Percentiles rank a stretch among this genome's conserved stretches.
These are phyloP conservation scores for Sphenodon punctatus DNA, from an alignment of 2,797 vertebrate species.

Conservation along the genomic window DNA sequence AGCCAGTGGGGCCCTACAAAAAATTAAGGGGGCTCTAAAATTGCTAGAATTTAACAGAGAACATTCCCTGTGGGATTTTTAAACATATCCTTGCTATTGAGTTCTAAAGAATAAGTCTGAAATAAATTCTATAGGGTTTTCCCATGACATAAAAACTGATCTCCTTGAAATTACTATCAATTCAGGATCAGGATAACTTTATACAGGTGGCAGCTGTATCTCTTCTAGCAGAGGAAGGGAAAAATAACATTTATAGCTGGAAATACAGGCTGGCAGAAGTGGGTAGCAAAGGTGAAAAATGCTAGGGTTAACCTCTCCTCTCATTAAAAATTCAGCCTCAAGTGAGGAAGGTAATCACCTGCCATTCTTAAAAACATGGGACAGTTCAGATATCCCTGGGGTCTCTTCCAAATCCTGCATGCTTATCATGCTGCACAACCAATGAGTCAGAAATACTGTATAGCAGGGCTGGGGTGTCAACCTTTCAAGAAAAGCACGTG, in stretches of 20 bases:
- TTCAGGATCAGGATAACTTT: not conserved
- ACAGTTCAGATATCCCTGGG: not conserved
- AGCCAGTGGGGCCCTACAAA: not conserved
- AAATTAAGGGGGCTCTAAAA: not conserved
- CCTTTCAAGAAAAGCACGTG: not conserved
- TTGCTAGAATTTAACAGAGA: not conserved
- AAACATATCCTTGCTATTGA: not conserved
- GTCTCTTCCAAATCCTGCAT: not conserved
- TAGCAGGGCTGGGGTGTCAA: not conserved
- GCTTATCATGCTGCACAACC: not conserved
- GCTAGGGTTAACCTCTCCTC: too few species aligned
- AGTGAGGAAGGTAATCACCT: not conserved
- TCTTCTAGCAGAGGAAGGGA: too few species aligned
- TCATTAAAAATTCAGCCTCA: not conserved
- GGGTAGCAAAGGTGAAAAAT: too few species aligned
- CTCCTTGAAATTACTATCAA: not conserved
- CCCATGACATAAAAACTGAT: not conserved
- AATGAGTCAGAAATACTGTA: not conserved
- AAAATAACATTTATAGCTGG: too few species aligned
- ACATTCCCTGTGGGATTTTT: not conserved
- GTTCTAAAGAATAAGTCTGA: not conserved
- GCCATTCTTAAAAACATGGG: not conserved
- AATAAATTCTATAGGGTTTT: not conserved
- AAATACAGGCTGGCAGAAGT: too few species aligned
- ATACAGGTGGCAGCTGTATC: too few species aligned